Evolutionary conservation across 2,888 invertebrate genomes (phyloP).

Genomic region (Caenorhabditis sulstoni): DNA sequence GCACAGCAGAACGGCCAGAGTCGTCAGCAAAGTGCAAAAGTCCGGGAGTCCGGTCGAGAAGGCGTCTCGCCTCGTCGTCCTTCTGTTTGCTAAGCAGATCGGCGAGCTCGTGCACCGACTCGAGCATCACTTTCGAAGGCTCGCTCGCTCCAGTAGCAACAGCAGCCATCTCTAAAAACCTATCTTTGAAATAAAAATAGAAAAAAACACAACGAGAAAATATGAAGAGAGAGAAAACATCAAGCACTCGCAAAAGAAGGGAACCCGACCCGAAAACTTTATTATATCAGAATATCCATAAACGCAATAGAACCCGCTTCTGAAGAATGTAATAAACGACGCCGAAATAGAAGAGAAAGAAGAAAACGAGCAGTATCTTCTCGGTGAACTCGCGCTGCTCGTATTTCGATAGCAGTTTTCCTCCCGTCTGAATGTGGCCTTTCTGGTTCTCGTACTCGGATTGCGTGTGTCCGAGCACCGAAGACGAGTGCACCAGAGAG

Average conservation of each 20-base stretch:
- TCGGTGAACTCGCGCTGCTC: slow-evolving; percentile 95
- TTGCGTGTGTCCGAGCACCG: slow-evolving; percentile 76
- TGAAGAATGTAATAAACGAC: slow-evolving; percentile 94
- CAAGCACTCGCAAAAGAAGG: no score
- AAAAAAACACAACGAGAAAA: no score
- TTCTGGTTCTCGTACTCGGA: slow-evolving; percentile 71
- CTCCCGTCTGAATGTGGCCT: slow-evolving; percentile 86
- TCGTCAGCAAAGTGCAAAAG: slow-evolving; percentile 51
- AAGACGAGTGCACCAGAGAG: slow-evolving; percentile 84
- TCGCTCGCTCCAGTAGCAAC: background rate
- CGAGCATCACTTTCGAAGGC: slow-evolving; percentile 2
- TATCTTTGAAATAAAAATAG: no score
- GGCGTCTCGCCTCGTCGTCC: slow-evolving; percentile 65
- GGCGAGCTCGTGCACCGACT: slow-evolving; percentile 42
- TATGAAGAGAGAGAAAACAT: no score
- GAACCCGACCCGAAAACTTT: background rate
- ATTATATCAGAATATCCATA: slow-evolving; percentile 62
- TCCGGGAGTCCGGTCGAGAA: slow-evolving; percentile 49
- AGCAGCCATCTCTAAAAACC: background rate
- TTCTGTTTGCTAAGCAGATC: slow-evolving; percentile 48
- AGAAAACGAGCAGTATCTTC: slow-evolving; percentile 91
- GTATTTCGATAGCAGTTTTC: slow-evolving; percentile 93
- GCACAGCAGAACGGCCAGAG: slow-evolving; percentile 59
- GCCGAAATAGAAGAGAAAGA: slow-evolving; percentile 91
- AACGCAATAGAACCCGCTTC: slow-evolving; percentile 86